Percentiles rank a stretch among this genome's conserved stretches.
Conservation (phyloP, 2,797 vertebrate genomes). For the Triplophysa bombifrons region DNA sequence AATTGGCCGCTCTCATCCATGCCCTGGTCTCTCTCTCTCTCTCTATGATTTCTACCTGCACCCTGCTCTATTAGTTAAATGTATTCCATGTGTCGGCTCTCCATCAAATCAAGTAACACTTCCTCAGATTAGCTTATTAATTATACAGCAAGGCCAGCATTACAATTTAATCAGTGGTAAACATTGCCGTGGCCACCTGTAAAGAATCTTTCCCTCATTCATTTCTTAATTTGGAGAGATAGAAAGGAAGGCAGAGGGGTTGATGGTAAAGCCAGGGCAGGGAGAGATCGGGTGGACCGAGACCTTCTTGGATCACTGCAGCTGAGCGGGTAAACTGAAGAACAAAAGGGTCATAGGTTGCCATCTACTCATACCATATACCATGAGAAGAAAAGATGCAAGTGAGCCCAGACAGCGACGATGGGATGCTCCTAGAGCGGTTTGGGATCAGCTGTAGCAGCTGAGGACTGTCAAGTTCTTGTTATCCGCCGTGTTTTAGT, state of each 20-base stretch:
- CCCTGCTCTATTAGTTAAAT: conserved; percentile 88
- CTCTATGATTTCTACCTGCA: conserved; percentile 1
- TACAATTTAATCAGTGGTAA: conserved; percentile 93
- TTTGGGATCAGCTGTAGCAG: conserved; percentile 49
- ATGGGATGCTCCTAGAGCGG: conserved; percentile 17
- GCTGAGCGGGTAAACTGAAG: conserved; percentile 66
- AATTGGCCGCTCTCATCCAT: conserved; percentile 62
- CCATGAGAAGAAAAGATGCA: conserved; percentile 14
- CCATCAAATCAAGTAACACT: conserved; percentile 95
- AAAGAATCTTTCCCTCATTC: conserved; percentile 85
- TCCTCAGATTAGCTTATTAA: conserved; percentile 94
- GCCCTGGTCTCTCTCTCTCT: conserved; percentile 24
- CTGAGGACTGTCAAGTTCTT: conserved; percentile 55
- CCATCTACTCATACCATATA: conserved; percentile 48
- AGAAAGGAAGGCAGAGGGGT: conserved; percentile 58
- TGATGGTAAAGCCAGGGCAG: conserved; percentile 18
- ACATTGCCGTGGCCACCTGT: conserved; percentile 83
- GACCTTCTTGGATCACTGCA: conserved; percentile 71
- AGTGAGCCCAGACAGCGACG: background rate
- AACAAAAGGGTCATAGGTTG: conserved; percentile 63
- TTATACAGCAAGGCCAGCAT: conserved; percentile 86
- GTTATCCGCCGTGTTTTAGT: conserved; percentile 56
- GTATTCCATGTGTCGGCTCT: conserved; percentile 87
- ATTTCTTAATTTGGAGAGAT: conserved; percentile 91
- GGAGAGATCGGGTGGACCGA: conserved; percentile 53